These are phyloP conservation scores for Rhopilema esculentum DNA, from an alignment of 30 jellyfish, hydroid and myxozoan genomes.

Conservation along the genomic window DNA sequence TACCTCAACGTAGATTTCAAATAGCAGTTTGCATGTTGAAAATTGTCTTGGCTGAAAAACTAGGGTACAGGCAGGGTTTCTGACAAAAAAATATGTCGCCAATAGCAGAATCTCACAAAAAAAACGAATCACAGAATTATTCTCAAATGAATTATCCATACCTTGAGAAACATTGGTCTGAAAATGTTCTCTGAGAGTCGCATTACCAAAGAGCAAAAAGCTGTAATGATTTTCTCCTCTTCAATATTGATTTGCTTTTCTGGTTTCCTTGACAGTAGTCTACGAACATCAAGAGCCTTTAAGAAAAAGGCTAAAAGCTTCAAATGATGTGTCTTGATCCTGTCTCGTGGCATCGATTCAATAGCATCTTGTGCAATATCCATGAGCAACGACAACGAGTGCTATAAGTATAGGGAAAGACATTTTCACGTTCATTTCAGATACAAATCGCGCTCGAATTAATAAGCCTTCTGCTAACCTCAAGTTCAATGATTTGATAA, in stretches of 20 bases:
- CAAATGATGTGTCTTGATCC: constrained; percentile 35
- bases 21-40: no score
- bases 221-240: constrained; percentile 55
- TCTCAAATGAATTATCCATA: constrained; percentile 15
- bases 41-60: no score
- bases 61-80: no score
- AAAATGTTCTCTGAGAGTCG: constrained; percentile 84
- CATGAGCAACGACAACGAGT: constrained; percentile 52
- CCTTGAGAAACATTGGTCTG: constrained; percentile 93
- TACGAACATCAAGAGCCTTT: constrained; percentile 64
- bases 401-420: constrained; percentile 19
- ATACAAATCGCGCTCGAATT: no score
- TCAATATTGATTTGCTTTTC: constrained; percentile 8
- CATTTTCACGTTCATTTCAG: not conserved
- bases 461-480: no score
- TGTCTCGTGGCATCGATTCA: constrained; percentile 66
- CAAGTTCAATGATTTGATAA: no score
- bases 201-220: constrained; percentile 74
- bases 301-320: constrained; percentile 63
- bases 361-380: constrained; percentile 31
- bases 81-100: no score
- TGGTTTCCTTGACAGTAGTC: constrained; percentile 36
- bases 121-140: no score
- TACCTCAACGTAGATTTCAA: no score
- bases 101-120: no score